phyloP scores from a whole-genome alignment of 2,888 invertebrate genomes.

The Nudaria mundana region DNA sequence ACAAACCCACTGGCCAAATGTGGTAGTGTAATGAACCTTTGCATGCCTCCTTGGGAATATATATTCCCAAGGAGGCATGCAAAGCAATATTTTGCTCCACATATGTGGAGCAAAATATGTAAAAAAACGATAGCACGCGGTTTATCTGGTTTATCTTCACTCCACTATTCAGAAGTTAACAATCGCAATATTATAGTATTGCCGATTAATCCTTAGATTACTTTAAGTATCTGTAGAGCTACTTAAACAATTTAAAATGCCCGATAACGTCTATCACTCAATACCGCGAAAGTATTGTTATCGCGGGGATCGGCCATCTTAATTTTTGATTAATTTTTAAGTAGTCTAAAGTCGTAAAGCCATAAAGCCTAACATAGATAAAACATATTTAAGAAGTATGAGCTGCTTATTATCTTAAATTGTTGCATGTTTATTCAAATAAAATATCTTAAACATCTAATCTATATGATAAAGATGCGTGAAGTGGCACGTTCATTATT shows the following conservation, averaged over 20 bases:
- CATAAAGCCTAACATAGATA: not conserved
- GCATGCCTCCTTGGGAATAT: too few species aligned
- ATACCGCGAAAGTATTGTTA: not conserved
- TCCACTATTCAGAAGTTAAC: too few species aligned
- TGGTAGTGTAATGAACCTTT: too few species aligned
- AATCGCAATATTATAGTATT: too few species aligned
- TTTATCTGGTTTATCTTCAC: too few species aligned
- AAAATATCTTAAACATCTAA: not conserved
- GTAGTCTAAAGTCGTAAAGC: too few species aligned
- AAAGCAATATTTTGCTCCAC: too few species aligned
- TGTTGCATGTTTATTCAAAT: not conserved
- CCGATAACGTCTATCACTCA: not conserved
- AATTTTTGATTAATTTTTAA: not conserved
- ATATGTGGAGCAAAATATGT: too few species aligned
- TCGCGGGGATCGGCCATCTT: not conserved
- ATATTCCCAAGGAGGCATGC: too few species aligned
- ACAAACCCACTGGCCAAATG: too few species aligned
- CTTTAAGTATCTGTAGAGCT: not conserved
- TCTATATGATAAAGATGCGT: conserved; percentile 1
- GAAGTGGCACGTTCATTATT: conserved; percentile 1
- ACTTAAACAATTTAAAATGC: not conserved
- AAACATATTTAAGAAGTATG: not conserved
- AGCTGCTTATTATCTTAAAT: not conserved
- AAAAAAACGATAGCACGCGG: too few species aligned
- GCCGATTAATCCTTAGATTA: not conserved